Evolutionary conservation across 2,797 vertebrate species (phyloP).

Genomic region (Acipenser transmontanus): DNA sequence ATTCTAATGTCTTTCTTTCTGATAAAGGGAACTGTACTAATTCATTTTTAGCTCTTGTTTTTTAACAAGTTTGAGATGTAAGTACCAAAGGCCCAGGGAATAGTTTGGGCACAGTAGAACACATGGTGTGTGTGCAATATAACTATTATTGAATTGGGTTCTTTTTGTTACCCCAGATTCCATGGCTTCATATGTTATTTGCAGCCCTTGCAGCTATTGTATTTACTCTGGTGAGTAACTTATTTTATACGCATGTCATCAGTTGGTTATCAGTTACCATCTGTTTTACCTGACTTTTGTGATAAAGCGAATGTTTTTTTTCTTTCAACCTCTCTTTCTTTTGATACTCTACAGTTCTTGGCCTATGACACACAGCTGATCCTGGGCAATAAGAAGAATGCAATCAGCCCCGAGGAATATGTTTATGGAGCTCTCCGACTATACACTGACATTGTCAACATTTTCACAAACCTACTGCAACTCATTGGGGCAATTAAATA

Average conservation of each 20-base stretch:
- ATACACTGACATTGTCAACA: constrained; percentile 85
- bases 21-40: background rate
- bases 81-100: too few species aligned
- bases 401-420: constrained; percentile 88
- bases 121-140: background rate
- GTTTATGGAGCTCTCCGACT: constrained; percentile 83
- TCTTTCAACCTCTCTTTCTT: constrained; percentile 8
- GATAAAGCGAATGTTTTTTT: background rate
- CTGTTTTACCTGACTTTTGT: constrained; percentile 8
- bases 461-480: constrained; percentile 86
- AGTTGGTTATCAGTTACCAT: background rate
- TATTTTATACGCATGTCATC: background rate
- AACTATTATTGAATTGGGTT: background rate
- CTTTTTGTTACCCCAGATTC: constrained; percentile 52
- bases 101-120: background rate
- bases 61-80: too few species aligned
- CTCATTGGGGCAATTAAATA: constrained; percentile 62
- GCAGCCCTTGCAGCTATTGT: constrained; percentile 79
- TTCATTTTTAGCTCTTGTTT: background rate
- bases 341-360: constrained; percentile 65
- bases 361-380: constrained; percentile 91
- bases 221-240: constrained; percentile 83
- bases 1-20: background rate
- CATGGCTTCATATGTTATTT: constrained; percentile 92
- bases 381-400: constrained; percentile 79